Evolutionary conservation across 2,888 invertebrate genomes (phyloP), one percentile per base, ranked within the genome.

Genomic region (Acleris laterana): DNA sequence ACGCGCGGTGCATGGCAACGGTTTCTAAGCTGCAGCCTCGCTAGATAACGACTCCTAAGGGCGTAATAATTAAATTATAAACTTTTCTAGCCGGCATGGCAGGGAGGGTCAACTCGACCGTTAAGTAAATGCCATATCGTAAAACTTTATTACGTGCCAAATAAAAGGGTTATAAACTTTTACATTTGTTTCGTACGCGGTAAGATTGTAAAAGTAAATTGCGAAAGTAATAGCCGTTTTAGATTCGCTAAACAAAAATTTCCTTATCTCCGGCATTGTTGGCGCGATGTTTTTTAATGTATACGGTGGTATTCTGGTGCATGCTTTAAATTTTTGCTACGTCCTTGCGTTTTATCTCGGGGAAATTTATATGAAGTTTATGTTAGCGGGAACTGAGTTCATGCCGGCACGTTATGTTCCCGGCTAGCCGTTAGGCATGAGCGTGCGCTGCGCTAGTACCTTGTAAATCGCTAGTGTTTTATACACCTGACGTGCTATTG

Each of bases 21-120:
- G n/a, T 56, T 17, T 13, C 53, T 62, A 59, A 20, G 60, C 50
- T 19, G 42, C 46, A 57, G 61, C 51, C 61, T 61, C 61, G 56
- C 61, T 62, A 79, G 81, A 80, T 83, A 89, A 90, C 85, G 82
- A 72, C 79, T 84, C 91, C 87, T 82, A 70, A 74, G 92, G 90
- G 92, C 77, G 89, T 86, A 84, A 82, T 92, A 92, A 92, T 92
- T 92, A 91, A 92, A 92, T 92, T 92, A 92, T 90, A 92, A 90
- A 92, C 83, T 91, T 91, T 88, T 79, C 81, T 80, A 79, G 76
- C 77, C 79, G 72, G 77, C 74, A 75, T 42, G 79, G 83, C 74
- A 75, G 55, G 79, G 83, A 86, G 92, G 92, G 91, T 91, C 91
- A 91, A 89, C 87, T 88, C 81, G 80, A 76, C 77, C 86, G 83